phyloP scores from a whole-genome alignment of 1,140 invertebrate genomes.

The Brachionus koreanus region DNA sequence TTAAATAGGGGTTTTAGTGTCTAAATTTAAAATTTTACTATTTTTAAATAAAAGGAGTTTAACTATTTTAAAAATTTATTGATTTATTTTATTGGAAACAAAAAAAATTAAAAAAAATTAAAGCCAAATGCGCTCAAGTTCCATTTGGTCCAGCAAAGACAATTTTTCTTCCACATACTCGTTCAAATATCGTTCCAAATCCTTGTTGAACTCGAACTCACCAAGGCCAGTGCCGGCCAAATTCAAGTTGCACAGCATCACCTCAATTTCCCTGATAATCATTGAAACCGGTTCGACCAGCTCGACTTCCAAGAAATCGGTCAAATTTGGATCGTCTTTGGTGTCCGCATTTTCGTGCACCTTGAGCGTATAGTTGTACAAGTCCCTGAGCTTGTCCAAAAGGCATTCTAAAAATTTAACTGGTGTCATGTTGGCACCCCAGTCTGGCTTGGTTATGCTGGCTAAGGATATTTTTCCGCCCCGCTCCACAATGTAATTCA shows the following conservation, averaged over 20 bases:
- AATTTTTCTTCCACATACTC: neutral
- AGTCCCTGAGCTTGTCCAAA: neutral
- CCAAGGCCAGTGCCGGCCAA: conserved; percentile 6
- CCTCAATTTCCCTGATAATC: neutral
- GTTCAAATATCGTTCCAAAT: neutral
- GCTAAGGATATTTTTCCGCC: neutral
- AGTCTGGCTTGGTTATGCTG: neutral
- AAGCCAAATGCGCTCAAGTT: neutral
- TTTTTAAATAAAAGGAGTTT: neutral
- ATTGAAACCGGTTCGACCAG: neutral
- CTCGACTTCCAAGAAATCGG: conserved; percentile 11
- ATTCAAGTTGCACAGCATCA: neutral
- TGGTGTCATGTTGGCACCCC: neutral
- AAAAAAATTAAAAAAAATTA: neutral
- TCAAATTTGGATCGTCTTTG: conserved; percentile 1
- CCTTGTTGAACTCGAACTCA: conserved; percentile 26
- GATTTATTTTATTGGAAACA: neutral
- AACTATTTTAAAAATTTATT: neutral
- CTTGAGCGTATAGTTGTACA: neutral
- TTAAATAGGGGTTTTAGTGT: neutral
- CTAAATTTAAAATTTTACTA: neutral
- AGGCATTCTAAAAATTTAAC: neutral
- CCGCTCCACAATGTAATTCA: neutral
- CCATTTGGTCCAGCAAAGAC: neutral
- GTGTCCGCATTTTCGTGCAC: neutral